phyloP scores from a whole-genome alignment of 23 tunicate genomes.

The Styela clava region DNA sequence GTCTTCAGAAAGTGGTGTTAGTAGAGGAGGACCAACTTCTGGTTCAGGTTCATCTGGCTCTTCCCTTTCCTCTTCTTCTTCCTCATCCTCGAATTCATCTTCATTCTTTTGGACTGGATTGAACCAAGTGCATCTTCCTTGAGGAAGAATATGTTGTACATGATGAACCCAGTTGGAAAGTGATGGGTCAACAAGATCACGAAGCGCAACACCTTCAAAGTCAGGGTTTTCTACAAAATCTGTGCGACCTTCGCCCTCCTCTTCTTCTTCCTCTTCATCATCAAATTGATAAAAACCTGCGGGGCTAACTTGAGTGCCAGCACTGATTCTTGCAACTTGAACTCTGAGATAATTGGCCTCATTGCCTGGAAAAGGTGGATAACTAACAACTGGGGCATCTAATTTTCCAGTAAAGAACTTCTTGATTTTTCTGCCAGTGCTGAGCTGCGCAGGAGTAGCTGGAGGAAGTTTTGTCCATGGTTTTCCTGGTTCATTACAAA shows the following conservation, averaged over 20 bases:
- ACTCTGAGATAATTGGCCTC: slow-evolving; percentile 92
- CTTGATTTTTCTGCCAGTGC: slow-evolving; percentile 62
- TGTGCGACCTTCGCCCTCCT: slow-evolving; percentile 84
- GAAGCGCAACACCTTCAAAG: slow-evolving; percentile 82
- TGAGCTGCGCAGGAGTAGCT: slow-evolving; percentile 89
- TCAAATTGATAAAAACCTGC: slow-evolving; percentile 82
- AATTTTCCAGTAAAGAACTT: slow-evolving; percentile 92
- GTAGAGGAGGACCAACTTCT: slow-evolving; percentile 90
- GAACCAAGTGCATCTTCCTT: slow-evolving; percentile 90
- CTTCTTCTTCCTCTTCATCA: slow-evolving; percentile 98
- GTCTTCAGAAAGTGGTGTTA: slow-evolving; percentile 95
- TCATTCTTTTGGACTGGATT: slow-evolving; percentile 88
- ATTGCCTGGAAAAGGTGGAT: slow-evolving; percentile 98
- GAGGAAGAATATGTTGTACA: slow-evolving; percentile 91
- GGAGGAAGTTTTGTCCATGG: slow-evolving; percentile 92
- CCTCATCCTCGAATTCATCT: slow-evolving; percentile 94
- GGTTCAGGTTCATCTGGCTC: slow-evolving; percentile 97
- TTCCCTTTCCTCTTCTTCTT: slow-evolving; percentile 96
- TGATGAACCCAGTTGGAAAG: slow-evolving; percentile 98
- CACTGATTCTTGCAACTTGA: slow-evolving; percentile 90
- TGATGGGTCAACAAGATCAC: slow-evolving; percentile 86
- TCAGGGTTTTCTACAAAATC: slow-evolving; percentile 93
- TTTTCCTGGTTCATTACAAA: slow-evolving; percentile 95
- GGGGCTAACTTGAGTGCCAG: slow-evolving; percentile 98
- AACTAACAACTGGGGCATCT: slow-evolving; percentile 76